A percentile compares a stretch with the other conserved stretches of the same genome.
phyloP scores from a whole-genome alignment of 2,113 vertebrate genomes.

The Campylorhamphus procurvoides region DNA sequence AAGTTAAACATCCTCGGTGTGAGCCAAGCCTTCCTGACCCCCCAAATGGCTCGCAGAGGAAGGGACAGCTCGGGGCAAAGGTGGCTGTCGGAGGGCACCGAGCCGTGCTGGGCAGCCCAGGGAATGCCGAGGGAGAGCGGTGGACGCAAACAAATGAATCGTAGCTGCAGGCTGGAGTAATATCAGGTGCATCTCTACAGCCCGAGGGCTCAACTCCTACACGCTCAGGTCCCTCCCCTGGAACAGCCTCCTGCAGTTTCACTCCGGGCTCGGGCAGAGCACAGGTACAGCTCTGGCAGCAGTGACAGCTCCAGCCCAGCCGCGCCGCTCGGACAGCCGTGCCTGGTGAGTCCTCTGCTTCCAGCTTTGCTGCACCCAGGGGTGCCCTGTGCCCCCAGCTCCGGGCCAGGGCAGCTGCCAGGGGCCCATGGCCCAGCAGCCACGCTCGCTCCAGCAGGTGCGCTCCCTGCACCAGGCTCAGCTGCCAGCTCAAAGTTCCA shows the following conservation, averaged over 20 bases:
- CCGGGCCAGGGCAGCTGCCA: not conserved
- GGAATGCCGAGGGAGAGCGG: conserved; percentile 66
- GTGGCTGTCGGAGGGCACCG: conserved; percentile 57
- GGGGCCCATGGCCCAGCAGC: not conserved
- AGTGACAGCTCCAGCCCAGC: conserved; percentile 63
- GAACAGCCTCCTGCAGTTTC: conserved; percentile 86
- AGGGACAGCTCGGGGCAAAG: not conserved
- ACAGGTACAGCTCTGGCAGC: conserved; percentile 75
- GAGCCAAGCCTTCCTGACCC: not conserved
- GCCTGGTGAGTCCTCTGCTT: conserved; percentile 67
- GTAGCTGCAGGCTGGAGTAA: conserved; percentile 93
- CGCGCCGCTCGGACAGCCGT: conserved; percentile 11
- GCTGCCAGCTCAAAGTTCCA: not conserved
- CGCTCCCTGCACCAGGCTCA: not conserved
- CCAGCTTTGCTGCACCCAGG: not conserved
- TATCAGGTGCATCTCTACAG: conserved; percentile 94
- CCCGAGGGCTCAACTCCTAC: conserved; percentile 93
- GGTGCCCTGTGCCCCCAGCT: rapidly evolving
- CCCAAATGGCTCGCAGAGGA: not conserved
- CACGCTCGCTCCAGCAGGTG: conserved; percentile 65
- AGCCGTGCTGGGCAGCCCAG: conserved; percentile 28
- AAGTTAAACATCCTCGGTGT: not conserved
- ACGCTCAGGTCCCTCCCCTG: conserved; percentile 89
- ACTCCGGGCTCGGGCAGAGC: conserved; percentile 78
- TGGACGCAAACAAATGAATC: conserved; percentile 81